These are phyloP conservation scores for Raja brachyura DNA, from an alignment of 2,113 vertebrate species.

Conservation along the genomic window DNA sequence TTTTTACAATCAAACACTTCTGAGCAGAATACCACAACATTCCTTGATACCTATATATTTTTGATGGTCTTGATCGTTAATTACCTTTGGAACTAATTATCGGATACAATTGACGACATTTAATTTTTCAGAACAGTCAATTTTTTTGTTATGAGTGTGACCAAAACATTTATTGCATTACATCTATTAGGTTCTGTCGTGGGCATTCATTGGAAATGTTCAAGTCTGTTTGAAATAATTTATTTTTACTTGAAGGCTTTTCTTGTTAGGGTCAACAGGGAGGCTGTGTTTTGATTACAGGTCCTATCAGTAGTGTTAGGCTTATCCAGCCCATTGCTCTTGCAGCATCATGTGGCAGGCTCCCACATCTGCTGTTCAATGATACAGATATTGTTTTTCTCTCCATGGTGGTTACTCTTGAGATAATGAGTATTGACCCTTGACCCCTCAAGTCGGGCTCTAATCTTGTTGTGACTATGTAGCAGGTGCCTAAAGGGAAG, in stretches of 20 bases:
- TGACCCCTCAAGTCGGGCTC: slow-evolving; percentile 38
- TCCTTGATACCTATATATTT: neutral
- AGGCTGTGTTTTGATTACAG: slow-evolving; percentile 36
- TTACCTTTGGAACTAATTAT: neutral
- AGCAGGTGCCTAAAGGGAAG: slow-evolving; percentile 40
- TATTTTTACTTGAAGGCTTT: slow-evolving; percentile 29
- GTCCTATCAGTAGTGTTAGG: slow-evolving; percentile 29
- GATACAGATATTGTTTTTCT: slow-evolving; percentile 38
- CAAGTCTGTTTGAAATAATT: slow-evolving; percentile 35
- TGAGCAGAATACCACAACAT: neutral
- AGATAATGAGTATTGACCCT: slow-evolving; percentile 40
- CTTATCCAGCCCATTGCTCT: slow-evolving; percentile 36
- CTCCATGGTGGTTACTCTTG: slow-evolving; percentile 33
- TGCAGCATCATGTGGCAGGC: slow-evolving; percentile 15
- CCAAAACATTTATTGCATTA: neutral
- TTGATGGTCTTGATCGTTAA: neutral
- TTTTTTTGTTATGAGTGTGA: neutral
- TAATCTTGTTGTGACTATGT: slow-evolving; percentile 42
- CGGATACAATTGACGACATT: neutral
- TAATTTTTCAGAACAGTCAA: neutral
- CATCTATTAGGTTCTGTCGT: neutral
- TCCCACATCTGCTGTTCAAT: slow-evolving; percentile 38
- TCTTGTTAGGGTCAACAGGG: slow-evolving; percentile 29
- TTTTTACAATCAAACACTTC: neutral
- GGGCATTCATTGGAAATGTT: slow-evolving; percentile 1